These are phyloP conservation scores for Mastomys coucha DNA, from an alignment of 2,113 vertebrate species.

Conservation along the genomic window DNA sequence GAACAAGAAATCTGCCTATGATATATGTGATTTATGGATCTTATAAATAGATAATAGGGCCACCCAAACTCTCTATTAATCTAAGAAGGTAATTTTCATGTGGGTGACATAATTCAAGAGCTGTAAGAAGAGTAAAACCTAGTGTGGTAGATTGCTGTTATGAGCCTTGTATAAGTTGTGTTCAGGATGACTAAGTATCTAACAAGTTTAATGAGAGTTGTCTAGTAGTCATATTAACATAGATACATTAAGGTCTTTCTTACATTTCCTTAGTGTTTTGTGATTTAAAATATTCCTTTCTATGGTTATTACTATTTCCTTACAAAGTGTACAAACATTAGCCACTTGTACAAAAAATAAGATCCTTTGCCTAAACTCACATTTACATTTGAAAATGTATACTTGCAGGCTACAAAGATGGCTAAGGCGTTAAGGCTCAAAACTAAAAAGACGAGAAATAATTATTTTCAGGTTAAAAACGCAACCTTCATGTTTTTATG, in stretches of 20 bases:
- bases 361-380: not conserved
- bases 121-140: not conserved
- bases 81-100: conserved; percentile 39
- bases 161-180: not conserved
- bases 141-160: not conserved
- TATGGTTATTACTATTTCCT: conserved; percentile 13
- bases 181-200: not conserved
- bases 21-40: not conserved
- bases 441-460: not conserved
- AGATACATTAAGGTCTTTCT: not conserved
- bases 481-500: not conserved
- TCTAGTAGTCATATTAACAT: not conserved
- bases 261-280: not conserved
- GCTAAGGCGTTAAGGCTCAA: not conserved
- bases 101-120: not conserved
- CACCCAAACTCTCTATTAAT: not conserved
- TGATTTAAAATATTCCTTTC: conserved; percentile 34
- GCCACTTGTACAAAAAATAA: conserved; percentile 11
- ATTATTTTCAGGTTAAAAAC: conserved; percentile 32
- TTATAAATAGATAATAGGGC: not conserved
- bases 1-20: not conserved
- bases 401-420: not conserved
- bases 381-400: conserved; percentile 15
- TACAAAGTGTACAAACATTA: not conserved
- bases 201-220: not conserved